Percentiles rank a stretch among this genome's conserved stretches.
Evolutionary conservation across 2,113 vertebrate species (phyloP).

Genomic region (Phrynocephalus versicolor): DNA sequence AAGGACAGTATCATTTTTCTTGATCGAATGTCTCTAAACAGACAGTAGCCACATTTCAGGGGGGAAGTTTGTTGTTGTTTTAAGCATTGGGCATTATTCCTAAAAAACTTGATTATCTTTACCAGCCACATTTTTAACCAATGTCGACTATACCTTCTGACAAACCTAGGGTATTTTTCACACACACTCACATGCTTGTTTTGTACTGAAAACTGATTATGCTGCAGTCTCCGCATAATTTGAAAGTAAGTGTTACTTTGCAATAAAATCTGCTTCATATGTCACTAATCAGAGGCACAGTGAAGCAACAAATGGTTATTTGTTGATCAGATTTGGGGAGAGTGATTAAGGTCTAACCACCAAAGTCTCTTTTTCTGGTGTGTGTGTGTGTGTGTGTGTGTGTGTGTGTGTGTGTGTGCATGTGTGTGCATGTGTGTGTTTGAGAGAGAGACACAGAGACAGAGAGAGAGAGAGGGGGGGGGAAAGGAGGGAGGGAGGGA

Average conservation of each 20-base stretch:
- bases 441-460: too few relatives aligned
- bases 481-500: too few relatives aligned
- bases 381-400: too few relatives aligned
- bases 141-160: not conserved
- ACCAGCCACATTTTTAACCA: not conserved
- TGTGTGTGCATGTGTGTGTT: too few relatives aligned
- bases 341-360: too few relatives aligned
- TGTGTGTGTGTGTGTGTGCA: too few relatives aligned
- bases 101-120: not conserved
- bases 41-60: slow-evolving; percentile 32
- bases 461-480: too few relatives aligned
- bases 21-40: slow-evolving; percentile 52
- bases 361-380: too few relatives aligned
- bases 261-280: too few relatives aligned
- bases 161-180: not conserved
- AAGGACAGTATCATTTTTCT: slow-evolving; percentile 44
- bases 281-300: too few relatives aligned
- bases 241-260: not conserved
- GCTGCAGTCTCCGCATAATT: not conserved
- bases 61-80: not conserved
- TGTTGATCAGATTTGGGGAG: too few relatives aligned
- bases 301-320: too few relatives aligned
- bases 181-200: not conserved
- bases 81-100: slow-evolving; percentile 22
- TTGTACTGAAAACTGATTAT: not conserved